phyloP scores from a whole-genome alignment of 2,797 vertebrate genomes.

The Poliocrania exsul region DNA sequence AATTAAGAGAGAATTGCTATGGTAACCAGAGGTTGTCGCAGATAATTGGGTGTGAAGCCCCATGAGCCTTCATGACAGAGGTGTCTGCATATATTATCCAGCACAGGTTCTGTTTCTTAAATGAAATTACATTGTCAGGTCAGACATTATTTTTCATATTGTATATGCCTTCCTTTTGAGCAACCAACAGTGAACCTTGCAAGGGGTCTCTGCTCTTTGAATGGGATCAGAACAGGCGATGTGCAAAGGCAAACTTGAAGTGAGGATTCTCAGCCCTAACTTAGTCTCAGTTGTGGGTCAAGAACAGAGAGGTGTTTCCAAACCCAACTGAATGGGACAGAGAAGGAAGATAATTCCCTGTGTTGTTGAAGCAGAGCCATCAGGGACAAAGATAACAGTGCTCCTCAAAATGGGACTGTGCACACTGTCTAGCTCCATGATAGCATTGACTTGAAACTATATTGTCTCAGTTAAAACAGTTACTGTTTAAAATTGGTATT shows the following conservation, averaged over 20 bases:
- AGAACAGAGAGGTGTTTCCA: not conserved
- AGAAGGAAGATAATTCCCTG: not conserved
- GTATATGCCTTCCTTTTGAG: not conserved
- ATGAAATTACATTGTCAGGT: not conserved
- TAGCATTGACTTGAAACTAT: not conserved
- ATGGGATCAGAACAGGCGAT: not conserved
- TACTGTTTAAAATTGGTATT: not conserved
- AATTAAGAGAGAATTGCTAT: conserved; percentile 60
- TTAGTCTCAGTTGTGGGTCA: not conserved
- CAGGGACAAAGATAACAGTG: not conserved
- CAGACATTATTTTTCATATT: not conserved
- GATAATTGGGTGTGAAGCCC: conserved; percentile 48
- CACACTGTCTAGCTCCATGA: not conserved
- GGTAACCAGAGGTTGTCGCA: conserved; percentile 62
- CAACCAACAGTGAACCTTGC: not conserved
- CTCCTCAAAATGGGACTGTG: not conserved
- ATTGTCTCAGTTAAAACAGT: not conserved
- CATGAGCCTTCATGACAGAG: conserved; percentile 25
- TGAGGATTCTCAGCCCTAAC: not conserved
- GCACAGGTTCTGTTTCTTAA: conserved; percentile 30
- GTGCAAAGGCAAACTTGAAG: not conserved
- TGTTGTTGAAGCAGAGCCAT: not conserved
- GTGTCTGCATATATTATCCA: conserved; percentile 49
- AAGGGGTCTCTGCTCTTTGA: not conserved
- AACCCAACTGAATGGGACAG: not conserved